phyloP scores from a whole-genome alignment of 2,113 vertebrate species.

The Daboia siamensis region DNA sequence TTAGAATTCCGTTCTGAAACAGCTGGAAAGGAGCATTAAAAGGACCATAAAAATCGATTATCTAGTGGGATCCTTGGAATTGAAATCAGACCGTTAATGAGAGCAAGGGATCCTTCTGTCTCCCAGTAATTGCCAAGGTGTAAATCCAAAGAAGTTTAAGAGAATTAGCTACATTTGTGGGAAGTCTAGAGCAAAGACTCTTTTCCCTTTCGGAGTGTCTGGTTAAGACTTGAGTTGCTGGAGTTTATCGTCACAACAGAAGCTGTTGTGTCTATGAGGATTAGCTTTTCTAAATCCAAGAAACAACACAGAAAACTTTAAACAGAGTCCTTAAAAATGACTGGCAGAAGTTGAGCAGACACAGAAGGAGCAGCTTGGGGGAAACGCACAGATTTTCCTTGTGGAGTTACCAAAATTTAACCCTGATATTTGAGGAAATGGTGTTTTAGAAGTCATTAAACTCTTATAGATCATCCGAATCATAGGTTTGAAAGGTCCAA shows the following conservation, averaged over 20 bases:
- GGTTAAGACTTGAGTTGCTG: conserved; percentile 61
- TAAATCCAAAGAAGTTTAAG: conserved; percentile 75
- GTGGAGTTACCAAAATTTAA: neutral
- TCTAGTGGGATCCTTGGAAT: conserved; percentile 21
- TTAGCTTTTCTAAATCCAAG: conserved; percentile 56
- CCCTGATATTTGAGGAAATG: neutral
- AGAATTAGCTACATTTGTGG: conserved; percentile 61
- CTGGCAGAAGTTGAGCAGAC: neutral
- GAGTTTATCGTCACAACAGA: conserved; percentile 58
- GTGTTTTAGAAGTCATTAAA: neutral
- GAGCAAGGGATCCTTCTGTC: conserved; percentile 52
- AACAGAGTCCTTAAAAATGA: neutral
- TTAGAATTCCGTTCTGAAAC: conserved; percentile 1
- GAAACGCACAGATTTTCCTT: neutral
- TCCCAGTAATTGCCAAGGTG: conserved; percentile 66
- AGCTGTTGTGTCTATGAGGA: conserved; percentile 73
- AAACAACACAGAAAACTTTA: conserved; percentile 25
- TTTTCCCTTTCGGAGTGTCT: conserved; percentile 48
- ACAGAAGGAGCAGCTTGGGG: neutral
- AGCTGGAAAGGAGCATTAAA: conserved; percentile 55
- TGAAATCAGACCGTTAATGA: conserved; percentile 66
- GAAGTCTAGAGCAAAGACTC: conserved; percentile 53
- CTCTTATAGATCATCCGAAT: neutral
- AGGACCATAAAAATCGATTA: conserved; percentile 51
- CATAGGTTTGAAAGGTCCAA: neutral